Conservation (phyloP, 2,797 vertebrate species). For the Sphaeramia orbicularis region DNA sequence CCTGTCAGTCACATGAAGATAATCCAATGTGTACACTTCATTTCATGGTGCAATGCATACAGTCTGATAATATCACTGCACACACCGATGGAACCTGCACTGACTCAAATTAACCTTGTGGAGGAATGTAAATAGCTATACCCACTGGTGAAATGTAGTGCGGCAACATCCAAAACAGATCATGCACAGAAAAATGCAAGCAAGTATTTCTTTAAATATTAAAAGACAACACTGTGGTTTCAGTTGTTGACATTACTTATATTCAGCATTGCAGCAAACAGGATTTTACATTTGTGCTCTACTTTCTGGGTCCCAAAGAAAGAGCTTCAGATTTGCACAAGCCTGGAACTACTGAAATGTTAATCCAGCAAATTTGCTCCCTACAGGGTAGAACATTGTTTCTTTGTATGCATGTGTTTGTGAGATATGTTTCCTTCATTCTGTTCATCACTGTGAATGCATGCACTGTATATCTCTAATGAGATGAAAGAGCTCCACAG, state of each 20-base stretch:
- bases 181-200: no score
- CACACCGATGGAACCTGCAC: background rate
- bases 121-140: slow-evolving; percentile 5
- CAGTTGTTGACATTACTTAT: no score
- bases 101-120: slow-evolving; percentile 17
- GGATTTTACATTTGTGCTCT: background rate
- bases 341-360: slow-evolving; percentile 6
- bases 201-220: no score
- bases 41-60: slow-evolving; percentile 28
- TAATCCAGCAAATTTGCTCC: slow-evolving; percentile 37
- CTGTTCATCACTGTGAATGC: slow-evolving; percentile 34
- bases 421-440: slow-evolving; percentile 29
- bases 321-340: slow-evolving; percentile 2
- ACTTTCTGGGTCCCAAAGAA: background rate
- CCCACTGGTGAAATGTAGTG: no score
- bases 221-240: no score
- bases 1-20: slow-evolving; percentile 3
- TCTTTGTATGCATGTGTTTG: slow-evolving; percentile 20
- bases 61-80: slow-evolving; percentile 20
- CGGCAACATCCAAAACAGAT: no score
- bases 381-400: slow-evolving; percentile 8
- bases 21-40: slow-evolving; percentile 21
- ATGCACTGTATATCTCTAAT: slow-evolving; percentile 49
- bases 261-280: no score
- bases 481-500: slow-evolving; percentile 46